Conservation (phyloP, 2,113 vertebrate genomes). For the Proterorhinus semilunaris region DNA sequence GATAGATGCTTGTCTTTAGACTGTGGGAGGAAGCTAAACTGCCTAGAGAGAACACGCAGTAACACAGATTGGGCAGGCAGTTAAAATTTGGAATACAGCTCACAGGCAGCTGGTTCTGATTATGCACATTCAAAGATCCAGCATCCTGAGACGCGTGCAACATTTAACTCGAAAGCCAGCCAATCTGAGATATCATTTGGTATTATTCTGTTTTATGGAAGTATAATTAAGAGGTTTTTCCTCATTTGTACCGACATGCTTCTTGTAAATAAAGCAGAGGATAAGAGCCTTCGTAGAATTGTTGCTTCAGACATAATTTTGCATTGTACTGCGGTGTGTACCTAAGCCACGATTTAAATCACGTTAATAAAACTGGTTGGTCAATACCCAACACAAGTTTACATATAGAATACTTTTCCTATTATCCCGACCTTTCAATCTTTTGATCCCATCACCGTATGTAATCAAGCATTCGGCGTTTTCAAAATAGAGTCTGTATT, state of each 20-base stretch:
- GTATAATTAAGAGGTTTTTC: not conserved
- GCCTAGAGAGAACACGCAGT: not conserved
- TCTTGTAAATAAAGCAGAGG: not conserved
- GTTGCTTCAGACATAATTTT: not conserved
- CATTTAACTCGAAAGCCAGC: not conserved
- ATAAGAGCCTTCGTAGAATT: not conserved
- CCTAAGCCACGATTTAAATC: too few relatives aligned
- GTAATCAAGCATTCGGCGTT: too few relatives aligned
- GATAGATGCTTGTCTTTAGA: not conserved
- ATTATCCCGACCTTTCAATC: too few relatives aligned
- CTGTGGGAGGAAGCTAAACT: not conserved
- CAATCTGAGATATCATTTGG: constrained; percentile 2
- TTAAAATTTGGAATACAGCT: not conserved
- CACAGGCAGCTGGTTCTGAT: constrained; percentile 4
- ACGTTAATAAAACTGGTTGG: too few relatives aligned
- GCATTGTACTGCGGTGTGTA: too few relatives aligned
- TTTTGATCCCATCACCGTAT: too few relatives aligned
- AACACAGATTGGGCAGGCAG: not conserved
- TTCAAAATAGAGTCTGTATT: too few relatives aligned
- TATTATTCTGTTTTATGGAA: not conserved
- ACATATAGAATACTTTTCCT: too few relatives aligned
- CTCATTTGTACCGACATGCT: not conserved
- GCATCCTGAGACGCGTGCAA: not conserved
- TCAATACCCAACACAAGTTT: too few relatives aligned
- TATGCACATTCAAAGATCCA: constrained; percentile 1